phyloP scores from a whole-genome alignment of 2,797 vertebrate species.

The Sylvia borin region DNA sequence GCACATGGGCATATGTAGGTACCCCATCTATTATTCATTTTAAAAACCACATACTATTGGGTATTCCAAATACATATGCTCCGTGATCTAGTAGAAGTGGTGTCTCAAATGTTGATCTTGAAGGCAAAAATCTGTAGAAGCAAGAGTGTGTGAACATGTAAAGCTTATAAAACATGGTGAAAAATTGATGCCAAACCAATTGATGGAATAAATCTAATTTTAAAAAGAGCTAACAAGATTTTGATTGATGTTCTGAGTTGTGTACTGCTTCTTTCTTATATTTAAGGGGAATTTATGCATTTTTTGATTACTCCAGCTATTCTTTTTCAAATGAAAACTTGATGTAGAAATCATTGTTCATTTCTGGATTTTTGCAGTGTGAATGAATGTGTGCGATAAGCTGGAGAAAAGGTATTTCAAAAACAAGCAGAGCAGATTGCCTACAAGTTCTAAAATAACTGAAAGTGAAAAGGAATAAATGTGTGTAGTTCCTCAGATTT shows the following conservation, averaged over 20 bases:
- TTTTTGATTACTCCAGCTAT: neutral
- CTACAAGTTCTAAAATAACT: neutral
- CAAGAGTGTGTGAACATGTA: neutral
- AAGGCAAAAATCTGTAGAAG: neutral
- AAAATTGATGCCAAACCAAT: neutral
- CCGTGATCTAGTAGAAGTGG: neutral
- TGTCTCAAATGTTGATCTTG: neutral
- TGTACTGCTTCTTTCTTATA: neutral
- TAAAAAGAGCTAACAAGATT: neutral
- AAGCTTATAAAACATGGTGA: neutral
- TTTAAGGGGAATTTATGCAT: neutral
- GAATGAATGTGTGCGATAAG: neutral
- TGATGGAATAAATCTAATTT: neutral
- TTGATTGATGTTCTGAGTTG: neutral
- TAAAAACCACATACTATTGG: neutral
- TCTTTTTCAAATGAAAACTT: neutral
- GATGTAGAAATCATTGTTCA: neutral
- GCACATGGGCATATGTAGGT: accelerated
- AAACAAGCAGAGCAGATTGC: neutral
- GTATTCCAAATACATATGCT: accelerated
- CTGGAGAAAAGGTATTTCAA: neutral
- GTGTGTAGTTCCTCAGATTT: neutral
- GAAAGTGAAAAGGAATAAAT: neutral
- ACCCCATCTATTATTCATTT: neutral
- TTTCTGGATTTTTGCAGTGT: neutral